phyloP scores from a whole-genome alignment of 2,113 vertebrate species.

The Seriola dumerili region DNA sequence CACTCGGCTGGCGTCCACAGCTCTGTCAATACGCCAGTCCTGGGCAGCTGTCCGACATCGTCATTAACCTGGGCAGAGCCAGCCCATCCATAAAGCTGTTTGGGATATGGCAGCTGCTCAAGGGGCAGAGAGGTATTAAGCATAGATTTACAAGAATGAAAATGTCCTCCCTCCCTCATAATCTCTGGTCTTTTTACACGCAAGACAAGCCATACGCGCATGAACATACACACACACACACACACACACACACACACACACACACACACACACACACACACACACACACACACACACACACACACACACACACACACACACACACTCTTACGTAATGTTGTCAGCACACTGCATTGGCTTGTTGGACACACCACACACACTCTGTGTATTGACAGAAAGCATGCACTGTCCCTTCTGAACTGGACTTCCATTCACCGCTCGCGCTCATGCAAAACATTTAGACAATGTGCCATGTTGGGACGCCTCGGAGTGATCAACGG shows the following conservation, averaged over 20 bases:
- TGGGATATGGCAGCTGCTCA: conserved; percentile 79
- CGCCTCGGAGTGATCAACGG: conserved; percentile 41
- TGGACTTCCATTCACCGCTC: neutral
- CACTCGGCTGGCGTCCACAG: conserved; percentile 39
- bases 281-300: conserved; percentile 44
- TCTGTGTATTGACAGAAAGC: conserved; percentile 58
- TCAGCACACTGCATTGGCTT: conserved; percentile 26
- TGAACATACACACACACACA: conserved; percentile 46
- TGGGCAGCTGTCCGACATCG: conserved; percentile 71
- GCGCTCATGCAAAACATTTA: conserved; percentile 64
- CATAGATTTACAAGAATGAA: conserved; percentile 82
- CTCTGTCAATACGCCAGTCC: conserved; percentile 43
- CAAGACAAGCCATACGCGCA: conserved; percentile 53
- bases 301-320: conserved; percentile 37
- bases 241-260: conserved; percentile 34
- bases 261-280: conserved; percentile 45
- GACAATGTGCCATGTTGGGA: conserved; percentile 27
- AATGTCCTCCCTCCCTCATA: conserved; percentile 73
- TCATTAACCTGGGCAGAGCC: conserved; percentile 75
- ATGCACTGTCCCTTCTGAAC: conserved; percentile 57
- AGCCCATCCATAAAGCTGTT: conserved; percentile 73
- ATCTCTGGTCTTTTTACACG: conserved; percentile 74
- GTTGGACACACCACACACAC: conserved; percentile 31
- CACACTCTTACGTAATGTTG: conserved; percentile 63
- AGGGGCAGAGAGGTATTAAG: conserved; percentile 81